A percentile compares a stretch with the other conserved stretches of the same genome.
These are phyloP conservation scores for Myrmecophaga tridactyla DNA, from an alignment of 2,113 vertebrate species.

Conservation along the genomic window DNA sequence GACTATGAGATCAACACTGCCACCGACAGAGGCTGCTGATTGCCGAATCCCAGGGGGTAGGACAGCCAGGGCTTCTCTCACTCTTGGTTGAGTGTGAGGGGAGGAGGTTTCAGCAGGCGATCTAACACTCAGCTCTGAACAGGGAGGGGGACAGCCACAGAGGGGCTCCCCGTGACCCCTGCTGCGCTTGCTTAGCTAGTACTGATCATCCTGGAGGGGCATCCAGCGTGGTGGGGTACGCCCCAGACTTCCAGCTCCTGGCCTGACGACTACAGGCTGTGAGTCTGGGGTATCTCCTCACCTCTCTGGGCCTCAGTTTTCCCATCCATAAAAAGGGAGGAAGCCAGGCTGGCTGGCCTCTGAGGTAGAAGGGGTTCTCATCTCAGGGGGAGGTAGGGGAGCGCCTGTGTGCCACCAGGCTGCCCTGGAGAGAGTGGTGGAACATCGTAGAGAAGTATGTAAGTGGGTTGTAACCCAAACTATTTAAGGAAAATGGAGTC, in stretches of 20 bases:
- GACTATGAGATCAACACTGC: not conserved
- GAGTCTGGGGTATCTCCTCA: not conserved
- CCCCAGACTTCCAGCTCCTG: not conserved
- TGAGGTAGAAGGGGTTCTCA: not conserved
- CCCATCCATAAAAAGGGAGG: not conserved
- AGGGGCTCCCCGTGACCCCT: not conserved
- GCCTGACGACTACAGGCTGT: not conserved
- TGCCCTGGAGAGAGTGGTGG: too few relatives aligned
- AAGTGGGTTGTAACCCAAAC: too few relatives aligned
- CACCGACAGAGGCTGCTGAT: not conserved
- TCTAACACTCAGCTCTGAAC: not conserved
- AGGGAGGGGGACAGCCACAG: not conserved
- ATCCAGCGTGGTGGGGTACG: not conserved
- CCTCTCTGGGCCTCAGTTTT: not conserved
- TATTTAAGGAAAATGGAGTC: not conserved
- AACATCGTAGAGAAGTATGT: too few relatives aligned
- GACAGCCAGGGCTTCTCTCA: not conserved
- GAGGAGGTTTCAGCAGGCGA: not conserved
- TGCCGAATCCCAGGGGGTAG: not conserved
- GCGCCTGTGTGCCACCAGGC: not conserved
- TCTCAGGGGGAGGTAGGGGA: not conserved
- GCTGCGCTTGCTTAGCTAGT: fast-evolving
- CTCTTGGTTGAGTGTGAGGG: not conserved
- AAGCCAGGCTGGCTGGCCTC: not conserved
- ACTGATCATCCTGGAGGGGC: not conserved